Evolutionary conservation across 2,888 invertebrate species (phyloP), one percentile per base, ranked within the genome.

Genomic region (Plagiodera versicolora): DNA sequence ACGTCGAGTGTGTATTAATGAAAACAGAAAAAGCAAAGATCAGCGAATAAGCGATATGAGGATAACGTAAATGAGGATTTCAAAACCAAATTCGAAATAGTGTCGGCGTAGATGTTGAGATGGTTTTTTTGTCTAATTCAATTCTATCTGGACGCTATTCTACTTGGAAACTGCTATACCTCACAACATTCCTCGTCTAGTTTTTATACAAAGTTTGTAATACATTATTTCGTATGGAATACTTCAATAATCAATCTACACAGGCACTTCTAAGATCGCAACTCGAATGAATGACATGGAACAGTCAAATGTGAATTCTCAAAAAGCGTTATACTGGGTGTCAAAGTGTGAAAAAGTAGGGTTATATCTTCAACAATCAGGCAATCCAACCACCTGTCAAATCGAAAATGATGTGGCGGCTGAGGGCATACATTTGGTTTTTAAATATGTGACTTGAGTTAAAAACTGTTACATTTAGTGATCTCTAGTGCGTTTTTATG

Each of bases 11-110:
- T 30, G 24, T 51, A 61, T 14, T 39, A 57, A 56, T 58, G 20
- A 56, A 61, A 76, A 75, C 74, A 72, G 75, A 68, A 69, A 75
- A 77, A 78, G 78, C 77, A 71, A 65, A 76, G 74, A 70, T 72
- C 65, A 76, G 75, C 75, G 70, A 75, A 75, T 72, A 75, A 74
- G 74, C 75, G 44, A 64, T 61, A 58, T 56, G 55, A 58, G 59
- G 60, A 64, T 53, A 70, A 71, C 56, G 54, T 70, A 58, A 74
- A 70, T 67, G 71, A 70, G 74, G 72, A 67, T 50, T 32, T n/a
- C 60, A 59, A 61, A 65, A 59, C 32, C 48, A 52, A 56, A 57
- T 45, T 63, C 47, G 57, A 63, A 63, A 61, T 70, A 64, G 71
- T 67, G 70, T 67, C 56, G 58, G 65, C 60, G 59, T 58, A 44